Conservation (phyloP, 2,113 vertebrate species). For the Nematolebias whitei region DNA sequence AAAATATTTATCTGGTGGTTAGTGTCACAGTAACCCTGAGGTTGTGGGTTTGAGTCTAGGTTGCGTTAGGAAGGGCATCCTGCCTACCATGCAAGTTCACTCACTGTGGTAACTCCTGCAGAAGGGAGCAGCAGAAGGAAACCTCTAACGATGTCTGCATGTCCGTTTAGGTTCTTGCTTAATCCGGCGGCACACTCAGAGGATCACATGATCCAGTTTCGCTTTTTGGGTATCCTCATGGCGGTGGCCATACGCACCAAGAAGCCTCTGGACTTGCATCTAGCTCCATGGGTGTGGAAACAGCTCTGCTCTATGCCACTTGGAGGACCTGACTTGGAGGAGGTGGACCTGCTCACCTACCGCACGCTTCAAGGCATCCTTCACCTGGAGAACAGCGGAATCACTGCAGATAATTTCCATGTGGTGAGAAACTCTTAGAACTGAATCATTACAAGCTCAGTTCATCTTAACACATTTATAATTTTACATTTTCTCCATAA, state of each 20-base stretch:
- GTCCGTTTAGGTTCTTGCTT: constrained; percentile 75
- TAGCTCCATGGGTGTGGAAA: constrained; percentile 85
- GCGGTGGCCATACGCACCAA: constrained; percentile 84
- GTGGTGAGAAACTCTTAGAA: constrained; percentile 73
- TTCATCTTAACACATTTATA: no score
- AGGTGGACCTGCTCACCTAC: constrained; percentile 84
- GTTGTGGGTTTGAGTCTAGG: no score
- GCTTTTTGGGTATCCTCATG: constrained; percentile 85
- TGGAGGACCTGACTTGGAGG: constrained; percentile 78
- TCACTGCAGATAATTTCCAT: constrained; percentile 84
- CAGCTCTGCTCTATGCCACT: constrained; percentile 83
- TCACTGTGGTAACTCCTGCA: no score
- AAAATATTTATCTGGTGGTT: no score
- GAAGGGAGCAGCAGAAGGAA: no score
- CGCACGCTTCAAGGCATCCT: constrained; percentile 82
- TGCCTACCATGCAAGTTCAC: no score
- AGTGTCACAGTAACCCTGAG: no score
- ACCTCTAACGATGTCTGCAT: background rate
- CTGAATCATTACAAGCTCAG: background rate
- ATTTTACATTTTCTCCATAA: background rate
- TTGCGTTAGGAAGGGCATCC: no score
- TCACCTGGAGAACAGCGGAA: constrained; percentile 82
- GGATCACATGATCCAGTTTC: constrained; percentile 82
- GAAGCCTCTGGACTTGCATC: constrained; percentile 83
- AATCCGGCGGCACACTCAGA: constrained; percentile 78